phyloP scores from a whole-genome alignment of 2,797 vertebrate genomes.

The Microchirus variegatus region DNA sequence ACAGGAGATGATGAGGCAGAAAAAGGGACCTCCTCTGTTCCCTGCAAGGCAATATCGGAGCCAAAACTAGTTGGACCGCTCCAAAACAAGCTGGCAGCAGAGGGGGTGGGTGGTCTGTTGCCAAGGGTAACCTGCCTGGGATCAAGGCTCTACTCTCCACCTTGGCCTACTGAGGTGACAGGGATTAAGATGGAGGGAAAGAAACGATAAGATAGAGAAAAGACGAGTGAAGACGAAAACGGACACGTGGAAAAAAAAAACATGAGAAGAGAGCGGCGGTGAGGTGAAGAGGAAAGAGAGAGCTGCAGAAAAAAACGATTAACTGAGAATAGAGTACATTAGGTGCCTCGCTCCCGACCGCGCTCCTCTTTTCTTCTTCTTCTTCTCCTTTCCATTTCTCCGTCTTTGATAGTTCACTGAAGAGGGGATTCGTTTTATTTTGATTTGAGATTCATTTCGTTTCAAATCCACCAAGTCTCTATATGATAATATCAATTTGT shows the following conservation, averaged over 20 bases:
- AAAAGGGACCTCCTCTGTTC: conserved; percentile 23
- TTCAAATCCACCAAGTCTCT: conserved; percentile 49
- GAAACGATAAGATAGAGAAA: conserved; percentile 8
- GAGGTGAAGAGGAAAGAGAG: conserved; percentile 26
- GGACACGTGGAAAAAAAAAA: conserved; percentile 17
- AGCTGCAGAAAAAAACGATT: conserved; percentile 53
- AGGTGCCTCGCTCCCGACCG: background rate
- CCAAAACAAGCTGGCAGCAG: conserved; percentile 23
- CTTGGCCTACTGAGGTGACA: conserved; percentile 46
- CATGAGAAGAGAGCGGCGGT: conserved; percentile 13
- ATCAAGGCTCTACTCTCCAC: conserved; percentile 46
- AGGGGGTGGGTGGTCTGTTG: conserved; percentile 48
- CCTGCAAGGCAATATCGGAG: background rate
- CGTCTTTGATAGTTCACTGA: conserved; percentile 42
- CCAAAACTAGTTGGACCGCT: conserved; percentile 33
- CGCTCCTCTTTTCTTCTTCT: conserved; percentile 1
- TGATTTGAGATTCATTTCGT: conserved; percentile 65
- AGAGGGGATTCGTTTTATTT: conserved; percentile 63
- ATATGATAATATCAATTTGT: conserved; percentile 53
- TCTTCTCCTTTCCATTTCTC: conserved; percentile 26
- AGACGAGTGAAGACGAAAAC: conserved; percentile 20
- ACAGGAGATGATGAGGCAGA: conserved; percentile 41
- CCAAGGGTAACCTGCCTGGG: conserved; percentile 51
- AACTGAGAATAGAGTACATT: conserved; percentile 47
- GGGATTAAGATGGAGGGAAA: conserved; percentile 26